Conservation (phyloP, 2,113 vertebrate species). For the Oreotrochilus melanogaster region DNA sequence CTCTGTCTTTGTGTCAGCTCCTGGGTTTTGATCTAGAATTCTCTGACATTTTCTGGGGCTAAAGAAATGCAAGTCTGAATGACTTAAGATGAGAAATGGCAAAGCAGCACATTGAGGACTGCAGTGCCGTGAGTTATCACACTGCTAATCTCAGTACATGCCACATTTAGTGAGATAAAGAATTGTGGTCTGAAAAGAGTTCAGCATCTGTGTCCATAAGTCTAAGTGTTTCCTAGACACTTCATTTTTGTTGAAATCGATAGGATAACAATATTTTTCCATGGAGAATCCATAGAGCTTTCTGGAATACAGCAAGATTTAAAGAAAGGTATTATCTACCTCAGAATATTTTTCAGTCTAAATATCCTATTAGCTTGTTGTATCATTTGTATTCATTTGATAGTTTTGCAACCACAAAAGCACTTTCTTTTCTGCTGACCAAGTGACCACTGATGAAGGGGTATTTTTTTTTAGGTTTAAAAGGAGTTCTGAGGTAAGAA, state of each 20-base stretch:
- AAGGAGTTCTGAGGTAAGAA: not conserved
- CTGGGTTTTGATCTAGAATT: conserved; percentile 31
- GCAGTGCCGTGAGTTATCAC: not conserved
- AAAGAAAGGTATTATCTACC: not conserved
- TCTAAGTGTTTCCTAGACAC: not conserved
- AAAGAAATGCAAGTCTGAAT: not conserved
- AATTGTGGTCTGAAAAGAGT: not conserved
- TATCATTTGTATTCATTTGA: not conserved
- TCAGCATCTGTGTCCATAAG: not conserved
- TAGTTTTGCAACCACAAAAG: not conserved
- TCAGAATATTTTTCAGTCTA: not conserved
- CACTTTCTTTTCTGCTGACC: not conserved
- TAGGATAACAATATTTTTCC: not conserved
- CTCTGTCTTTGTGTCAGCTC: not conserved
- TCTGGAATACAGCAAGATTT: not conserved
- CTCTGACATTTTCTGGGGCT: conserved; percentile 17
- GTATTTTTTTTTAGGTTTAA: not conserved
- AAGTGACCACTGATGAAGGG: not conserved
- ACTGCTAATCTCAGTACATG: not conserved
- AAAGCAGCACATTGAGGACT: not conserved
- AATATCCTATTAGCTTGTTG: not conserved
- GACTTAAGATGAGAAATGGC: not conserved
- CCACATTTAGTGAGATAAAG: not conserved
- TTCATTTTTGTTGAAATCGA: not conserved
- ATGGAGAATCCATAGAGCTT: not conserved